phyloP scores from a whole-genome alignment of 1,140 invertebrate species.

The Bactericera cockerelli region DNA sequence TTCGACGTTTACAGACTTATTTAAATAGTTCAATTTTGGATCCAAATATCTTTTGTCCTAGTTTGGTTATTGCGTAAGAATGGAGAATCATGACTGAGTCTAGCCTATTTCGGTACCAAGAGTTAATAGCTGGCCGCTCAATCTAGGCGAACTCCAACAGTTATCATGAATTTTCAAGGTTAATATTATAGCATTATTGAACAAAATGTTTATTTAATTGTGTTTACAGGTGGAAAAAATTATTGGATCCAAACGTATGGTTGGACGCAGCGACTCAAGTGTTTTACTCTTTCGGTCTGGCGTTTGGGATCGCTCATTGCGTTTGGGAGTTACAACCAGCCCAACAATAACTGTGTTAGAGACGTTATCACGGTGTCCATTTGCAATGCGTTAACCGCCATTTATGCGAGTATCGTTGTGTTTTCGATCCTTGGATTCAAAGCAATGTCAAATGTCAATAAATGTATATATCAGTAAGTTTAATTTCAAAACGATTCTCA shows the following conservation, averaged over 20 bases:
- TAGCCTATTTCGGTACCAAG: no score
- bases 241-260: constrained; percentile 71
- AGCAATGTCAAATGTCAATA: constrained; percentile 61
- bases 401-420: constrained; percentile 85
- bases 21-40: no score
- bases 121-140: no score
- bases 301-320: constrained; percentile 83
- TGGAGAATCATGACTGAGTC: no score
- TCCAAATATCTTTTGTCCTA: no score
- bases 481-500: not conserved
- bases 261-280: constrained; percentile 89
- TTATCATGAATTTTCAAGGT: no score
- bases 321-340: constrained; percentile 78
- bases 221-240: constrained; percentile 50
- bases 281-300: constrained; percentile 86
- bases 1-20: no score
- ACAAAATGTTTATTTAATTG: not conserved
- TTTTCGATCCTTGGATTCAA: constrained; percentile 80
- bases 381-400: constrained; percentile 79
- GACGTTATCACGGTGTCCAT: constrained; percentile 79
- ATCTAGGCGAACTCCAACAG: no score
- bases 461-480: constrained; percentile 56
- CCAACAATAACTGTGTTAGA: constrained; percentile 76
- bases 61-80: no score
- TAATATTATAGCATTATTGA: no score